Percentiles rank a stretch among this genome's conserved stretches.
These are phyloP conservation scores for Cyclopterus lumpus DNA, from an alignment of 2,797 vertebrate genomes.

Conservation along the genomic window DNA sequence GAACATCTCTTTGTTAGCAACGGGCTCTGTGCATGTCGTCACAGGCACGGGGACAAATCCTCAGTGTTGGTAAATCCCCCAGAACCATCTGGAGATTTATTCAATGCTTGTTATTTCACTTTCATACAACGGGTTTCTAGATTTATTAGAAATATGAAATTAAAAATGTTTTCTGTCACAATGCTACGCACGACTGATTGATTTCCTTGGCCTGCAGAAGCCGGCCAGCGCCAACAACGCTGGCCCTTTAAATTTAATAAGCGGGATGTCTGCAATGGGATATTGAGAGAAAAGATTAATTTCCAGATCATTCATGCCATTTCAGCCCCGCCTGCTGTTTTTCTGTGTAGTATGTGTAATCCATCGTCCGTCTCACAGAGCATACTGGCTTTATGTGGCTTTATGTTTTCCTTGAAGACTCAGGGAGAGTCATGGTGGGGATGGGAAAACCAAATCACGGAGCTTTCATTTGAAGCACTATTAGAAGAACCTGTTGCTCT, in stretches of 20 bases:
- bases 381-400: background rate
- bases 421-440: background rate
- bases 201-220: background rate
- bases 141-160: slow-evolving; percentile 12
- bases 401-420: slow-evolving; percentile 14
- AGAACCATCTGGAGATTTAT: slow-evolving; percentile 26
- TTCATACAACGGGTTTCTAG: background rate
- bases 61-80: slow-evolving; percentile 16
- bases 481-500: too few relatives aligned
- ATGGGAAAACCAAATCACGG: slow-evolving; percentile 28
- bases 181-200: background rate
- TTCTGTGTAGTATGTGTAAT: background rate
- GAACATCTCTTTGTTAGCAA: slow-evolving; percentile 48
- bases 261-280: background rate
- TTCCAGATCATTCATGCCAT: background rate
- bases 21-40: slow-evolving; percentile 42
- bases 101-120: slow-evolving; percentile 10
- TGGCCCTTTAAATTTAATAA: slow-evolving; percentile 11
- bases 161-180: background rate
- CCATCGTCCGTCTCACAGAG: background rate
- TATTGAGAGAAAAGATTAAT: slow-evolving; percentile 5
- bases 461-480: background rate
- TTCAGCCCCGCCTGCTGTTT: background rate
- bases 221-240: background rate
- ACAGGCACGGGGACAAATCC: slow-evolving; percentile 36